Base-by-base conservation (phyloP, 2,797 vertebrate species). In the Holocentrus rufus region DNA sequence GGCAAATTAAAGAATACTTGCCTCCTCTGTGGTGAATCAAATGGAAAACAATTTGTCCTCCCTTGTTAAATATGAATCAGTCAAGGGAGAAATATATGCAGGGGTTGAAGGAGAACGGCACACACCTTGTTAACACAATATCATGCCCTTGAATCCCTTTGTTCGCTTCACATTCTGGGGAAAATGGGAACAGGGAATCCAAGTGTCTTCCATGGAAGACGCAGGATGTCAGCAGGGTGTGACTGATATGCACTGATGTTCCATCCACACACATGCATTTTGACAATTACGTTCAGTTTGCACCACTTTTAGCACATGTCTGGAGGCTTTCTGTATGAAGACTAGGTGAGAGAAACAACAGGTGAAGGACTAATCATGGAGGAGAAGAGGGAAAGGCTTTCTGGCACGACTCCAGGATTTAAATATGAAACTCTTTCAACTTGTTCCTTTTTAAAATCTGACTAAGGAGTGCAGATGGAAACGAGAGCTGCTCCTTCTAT, bases 1-100 rank as follows among this genome's bases (percentile, higher is more conserved):
- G 20, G 49, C 18, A 68, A 77, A 80, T 78, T 55, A 72, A 77
- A 73, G 68, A 63, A 61, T 56, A 62, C 54, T 22, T 34, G 17
- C 49, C 65, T 8, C 23, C 2, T 76, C 56, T 62, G 47, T 55
- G 65, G 57, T 52, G 39, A 69, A 69, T 2, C 9, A 56, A 34
- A 68, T 11, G 53, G 44, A 54, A 23, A 55, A 60, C 27, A 1
- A 9, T 54, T 69, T 64, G 49, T 76, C 52, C 20, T 63, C 31
- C 63, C 74, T 65, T 36, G 54, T 52, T 63, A 46, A 50, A 53
- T 47, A 47, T 39, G 18, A 69, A 69, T 15, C 15, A 49, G 56
- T 44, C 55, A 59, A 22, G 5, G 20, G 10, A 23, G 1, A 69
- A 44, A 7, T 18, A 31, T 42, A 36, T 5, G 15, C 27, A 2